phyloP scores from a whole-genome alignment of 2,797 vertebrate species.

The Diceros bicornis region DNA sequence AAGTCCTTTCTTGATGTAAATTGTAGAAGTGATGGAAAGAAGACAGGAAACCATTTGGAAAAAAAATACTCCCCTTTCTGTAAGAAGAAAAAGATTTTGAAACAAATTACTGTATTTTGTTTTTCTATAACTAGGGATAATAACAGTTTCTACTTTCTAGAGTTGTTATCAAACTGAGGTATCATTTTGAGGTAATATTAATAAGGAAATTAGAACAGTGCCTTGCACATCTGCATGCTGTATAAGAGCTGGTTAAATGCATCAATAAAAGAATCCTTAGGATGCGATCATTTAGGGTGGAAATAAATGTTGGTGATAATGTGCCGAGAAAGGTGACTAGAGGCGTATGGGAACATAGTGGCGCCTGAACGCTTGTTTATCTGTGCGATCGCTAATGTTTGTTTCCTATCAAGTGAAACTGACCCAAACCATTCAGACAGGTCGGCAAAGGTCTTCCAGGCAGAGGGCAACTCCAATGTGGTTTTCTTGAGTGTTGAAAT shows the following conservation, averaged over 20 bases:
- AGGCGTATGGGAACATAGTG: background rate
- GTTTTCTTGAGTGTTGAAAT: background rate
- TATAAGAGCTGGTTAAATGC: background rate
- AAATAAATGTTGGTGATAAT: constrained; percentile 51
- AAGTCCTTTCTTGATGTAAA: constrained; percentile 57
- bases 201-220: constrained; percentile 38
- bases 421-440: background rate
- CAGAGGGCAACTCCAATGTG: background rate
- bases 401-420: background rate
- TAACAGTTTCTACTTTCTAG: constrained; percentile 44
- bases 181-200: constrained; percentile 62
- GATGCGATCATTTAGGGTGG: background rate
- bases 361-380: background rate
- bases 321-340: background rate
- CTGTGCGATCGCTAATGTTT: background rate
- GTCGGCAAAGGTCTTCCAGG: background rate
- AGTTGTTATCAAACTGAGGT: constrained; percentile 61
- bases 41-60: constrained; percentile 8
- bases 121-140: constrained; percentile 57
- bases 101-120: constrained; percentile 43
- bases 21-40: constrained; percentile 37
- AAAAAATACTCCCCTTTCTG: background rate
- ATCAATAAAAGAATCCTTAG: constrained; percentile 52
- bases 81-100: constrained; percentile 37
- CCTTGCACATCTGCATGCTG: background rate